A percentile compares a stretch with the other conserved stretches of the same genome.
phyloP scores from a whole-genome alignment of 2,113 vertebrate species.

The Cyprinodon tularosa region DNA sequence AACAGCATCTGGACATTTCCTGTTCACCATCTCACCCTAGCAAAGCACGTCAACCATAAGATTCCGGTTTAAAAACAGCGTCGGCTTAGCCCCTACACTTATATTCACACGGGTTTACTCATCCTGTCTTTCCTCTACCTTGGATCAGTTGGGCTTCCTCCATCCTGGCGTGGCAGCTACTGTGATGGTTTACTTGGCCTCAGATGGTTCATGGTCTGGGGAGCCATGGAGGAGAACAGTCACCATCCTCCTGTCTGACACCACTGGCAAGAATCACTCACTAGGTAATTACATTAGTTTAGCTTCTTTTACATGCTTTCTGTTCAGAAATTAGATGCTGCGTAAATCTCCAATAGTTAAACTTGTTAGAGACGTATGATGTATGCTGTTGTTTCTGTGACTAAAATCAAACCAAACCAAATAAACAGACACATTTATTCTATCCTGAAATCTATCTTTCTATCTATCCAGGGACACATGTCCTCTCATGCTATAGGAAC shows the following conservation, averaged over 20 bases:
- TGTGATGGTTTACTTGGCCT: conserved; percentile 88
- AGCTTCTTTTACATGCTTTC: not conserved
- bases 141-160: conserved; percentile 86
- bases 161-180: conserved; percentile 84
- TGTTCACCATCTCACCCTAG: no score
- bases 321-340: not conserved
- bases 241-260: conserved; percentile 81
- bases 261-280: conserved; percentile 82
- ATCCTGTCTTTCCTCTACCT: not conserved
- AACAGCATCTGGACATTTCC: no score
- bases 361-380: not conserved
- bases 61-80: no score
- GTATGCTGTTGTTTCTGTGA: not conserved
- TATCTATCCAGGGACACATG: conserved; percentile 78
- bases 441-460: not conserved
- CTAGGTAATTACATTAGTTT: conserved; percentile 79
- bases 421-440: not conserved
- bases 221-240: conserved; percentile 79
- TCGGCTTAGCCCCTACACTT: not conserved
- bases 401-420: not conserved
- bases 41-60: no score
- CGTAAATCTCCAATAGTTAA: not conserved
- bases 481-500: conserved; percentile 88
- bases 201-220: conserved; percentile 79
- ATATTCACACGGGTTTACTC: not conserved